These are phyloP conservation scores for Paraescarpia echinospica DNA, from an alignment of 1,140 invertebrate species.

Conservation along the genomic window DNA sequence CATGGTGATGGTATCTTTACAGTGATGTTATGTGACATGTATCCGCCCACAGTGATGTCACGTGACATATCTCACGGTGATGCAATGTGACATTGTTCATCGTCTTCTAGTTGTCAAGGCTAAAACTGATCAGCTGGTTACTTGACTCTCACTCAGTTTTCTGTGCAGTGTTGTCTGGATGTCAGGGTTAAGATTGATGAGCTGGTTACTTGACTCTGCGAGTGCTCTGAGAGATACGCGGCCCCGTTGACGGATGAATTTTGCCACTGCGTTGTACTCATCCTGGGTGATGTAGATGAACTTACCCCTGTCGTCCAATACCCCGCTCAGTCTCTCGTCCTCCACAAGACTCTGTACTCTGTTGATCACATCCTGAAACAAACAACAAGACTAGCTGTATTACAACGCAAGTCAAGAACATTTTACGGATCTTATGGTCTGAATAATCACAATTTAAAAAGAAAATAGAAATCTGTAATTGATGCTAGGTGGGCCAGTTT, in stretches of 20 bases:
- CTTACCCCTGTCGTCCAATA: slow-evolving; percentile 98
- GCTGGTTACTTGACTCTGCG: slow-evolving; percentile 88
- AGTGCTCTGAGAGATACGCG: slow-evolving; percentile 90
- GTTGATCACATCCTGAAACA: slow-evolving; percentile 59
- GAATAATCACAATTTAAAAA: not conserved
- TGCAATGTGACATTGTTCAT: too few species aligned
- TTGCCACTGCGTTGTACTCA: slow-evolving; percentile 89
- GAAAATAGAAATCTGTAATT: not conserved
- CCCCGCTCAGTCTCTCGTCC: slow-evolving; percentile 74
- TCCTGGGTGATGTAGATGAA: slow-evolving; percentile 95
- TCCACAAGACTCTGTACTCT: slow-evolving; percentile 83
- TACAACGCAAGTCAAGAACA: not conserved
- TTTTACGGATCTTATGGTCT: not conserved
- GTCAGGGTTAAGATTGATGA: slow-evolving; percentile 77
- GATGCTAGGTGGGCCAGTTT: not conserved
- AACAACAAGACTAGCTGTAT: slow-evolving; percentile 23
- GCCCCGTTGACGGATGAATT: slow-evolving; percentile 93
- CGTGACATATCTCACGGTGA: too few species aligned
- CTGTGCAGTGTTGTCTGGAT: slow-evolving; percentile 29
- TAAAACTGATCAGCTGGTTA: slow-evolving; percentile 87
- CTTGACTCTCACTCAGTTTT: slow-evolving; percentile 71
- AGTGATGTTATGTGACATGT: too few species aligned
- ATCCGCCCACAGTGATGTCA: too few species aligned
- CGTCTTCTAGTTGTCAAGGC: slow-evolving; percentile 40
- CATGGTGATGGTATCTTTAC: too few species aligned